These are phyloP conservation scores for Cnemophilus loriae DNA, from an alignment of 2,113 vertebrate genomes.

Conservation along the genomic window DNA sequence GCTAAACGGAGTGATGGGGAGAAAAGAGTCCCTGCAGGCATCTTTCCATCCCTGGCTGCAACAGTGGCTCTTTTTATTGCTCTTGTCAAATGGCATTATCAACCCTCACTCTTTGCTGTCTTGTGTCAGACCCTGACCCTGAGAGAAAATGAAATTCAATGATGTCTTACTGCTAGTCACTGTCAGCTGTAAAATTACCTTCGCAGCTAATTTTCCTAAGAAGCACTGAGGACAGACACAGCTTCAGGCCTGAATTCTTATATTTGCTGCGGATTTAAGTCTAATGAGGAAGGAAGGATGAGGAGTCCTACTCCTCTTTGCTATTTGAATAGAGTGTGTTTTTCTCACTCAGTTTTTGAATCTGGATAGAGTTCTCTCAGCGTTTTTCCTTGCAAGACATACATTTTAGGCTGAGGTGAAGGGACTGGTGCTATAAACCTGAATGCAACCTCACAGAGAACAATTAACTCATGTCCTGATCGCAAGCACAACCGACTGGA, in stretches of 20 bases:
- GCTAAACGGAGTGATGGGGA: neutral
- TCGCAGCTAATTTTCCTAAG: neutral
- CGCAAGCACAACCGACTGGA: neutral
- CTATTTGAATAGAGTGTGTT: neutral
- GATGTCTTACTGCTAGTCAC: neutral
- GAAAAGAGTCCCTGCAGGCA: neutral
- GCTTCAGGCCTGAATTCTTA: neutral
- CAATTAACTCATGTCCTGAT: neutral
- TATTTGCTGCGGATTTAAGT: neutral
- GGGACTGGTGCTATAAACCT: neutral
- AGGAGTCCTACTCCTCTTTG: neutral
- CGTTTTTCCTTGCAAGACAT: neutral
- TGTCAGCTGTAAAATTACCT: neutral
- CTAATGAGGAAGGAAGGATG: neutral
- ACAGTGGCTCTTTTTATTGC: neutral
- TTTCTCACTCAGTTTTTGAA: neutral
- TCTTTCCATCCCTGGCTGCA: neutral
- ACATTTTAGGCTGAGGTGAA: neutral
- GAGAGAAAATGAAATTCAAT: neutral
- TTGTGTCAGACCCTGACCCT: neutral
- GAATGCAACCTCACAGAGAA: neutral
- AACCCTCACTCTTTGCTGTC: neutral
- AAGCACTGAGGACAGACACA: neutral
- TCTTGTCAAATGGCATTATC: neutral
- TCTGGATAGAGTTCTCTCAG: neutral